Evolutionary conservation across 2,888 invertebrate genomes (phyloP).

Genomic region (Ectobius pallidus): DNA sequence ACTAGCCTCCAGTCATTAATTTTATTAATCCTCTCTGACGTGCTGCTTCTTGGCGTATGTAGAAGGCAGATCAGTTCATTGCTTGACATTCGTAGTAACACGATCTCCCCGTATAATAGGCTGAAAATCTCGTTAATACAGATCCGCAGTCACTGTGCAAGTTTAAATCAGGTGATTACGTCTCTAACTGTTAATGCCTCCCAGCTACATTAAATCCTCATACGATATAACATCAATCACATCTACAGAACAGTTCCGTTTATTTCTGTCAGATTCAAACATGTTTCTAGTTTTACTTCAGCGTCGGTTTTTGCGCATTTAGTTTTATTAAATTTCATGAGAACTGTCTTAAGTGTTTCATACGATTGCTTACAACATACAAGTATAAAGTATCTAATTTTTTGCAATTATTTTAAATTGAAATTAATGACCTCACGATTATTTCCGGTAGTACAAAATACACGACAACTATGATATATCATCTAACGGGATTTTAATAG

Average conservation of each 20-base stretch:
- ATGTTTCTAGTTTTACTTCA: not conserved
- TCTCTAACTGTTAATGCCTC: not conserved
- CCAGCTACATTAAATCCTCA: not conserved
- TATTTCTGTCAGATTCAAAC: not conserved
- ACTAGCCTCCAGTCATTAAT: not conserved
- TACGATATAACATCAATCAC: not conserved
- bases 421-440: too few species aligned
- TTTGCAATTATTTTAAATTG: too few species aligned
- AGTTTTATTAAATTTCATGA: too few species aligned
- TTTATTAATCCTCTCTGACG: not conserved
- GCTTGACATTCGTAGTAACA: conserved; percentile 3
- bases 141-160: conserved; percentile 17
- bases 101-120: not conserved
- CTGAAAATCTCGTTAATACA: not conserved
- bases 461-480: too few species aligned
- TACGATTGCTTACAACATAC: too few species aligned
- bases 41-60: too few species aligned
- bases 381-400: too few species aligned
- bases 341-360: too few species aligned
- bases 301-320: too few species aligned
- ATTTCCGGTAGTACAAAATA: too few species aligned
- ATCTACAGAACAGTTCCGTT: not conserved
- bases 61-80: not conserved
- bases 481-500: too few species aligned
- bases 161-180: not conserved